These are phyloP conservation scores for Agriopis aurantiaria DNA, from an alignment of 2,888 invertebrate species.

Conservation along the genomic window DNA sequence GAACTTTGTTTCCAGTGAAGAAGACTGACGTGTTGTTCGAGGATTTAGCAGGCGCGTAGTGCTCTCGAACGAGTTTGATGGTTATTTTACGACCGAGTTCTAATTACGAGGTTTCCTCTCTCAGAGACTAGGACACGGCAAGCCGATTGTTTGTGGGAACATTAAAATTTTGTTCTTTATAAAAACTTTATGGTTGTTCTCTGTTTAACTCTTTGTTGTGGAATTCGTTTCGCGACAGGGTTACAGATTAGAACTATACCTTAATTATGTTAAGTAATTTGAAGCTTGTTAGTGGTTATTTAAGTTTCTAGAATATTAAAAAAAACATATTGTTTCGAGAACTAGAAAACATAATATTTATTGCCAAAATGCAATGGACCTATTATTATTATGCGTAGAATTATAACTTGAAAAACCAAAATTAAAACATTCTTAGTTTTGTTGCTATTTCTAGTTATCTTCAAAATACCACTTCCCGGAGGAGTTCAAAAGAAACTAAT, in stretches of 20 bases:
- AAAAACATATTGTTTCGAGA: too few species aligned
- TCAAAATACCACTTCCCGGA: too few species aligned
- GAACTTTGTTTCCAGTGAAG: constrained; percentile 42
- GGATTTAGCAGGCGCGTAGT: constrained; percentile 68
- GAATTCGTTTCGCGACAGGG: constrained; percentile 62
- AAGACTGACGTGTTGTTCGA: constrained; percentile 39
- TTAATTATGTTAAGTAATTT: constrained; percentile 42
- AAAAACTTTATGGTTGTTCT: constrained; percentile 72
- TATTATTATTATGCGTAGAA: too few species aligned
- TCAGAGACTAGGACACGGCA: constrained; percentile 69
- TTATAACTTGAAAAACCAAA: neutral
- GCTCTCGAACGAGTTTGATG: constrained; percentile 79
- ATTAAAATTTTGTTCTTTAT: constrained; percentile 66
- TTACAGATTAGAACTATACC: constrained; percentile 43
- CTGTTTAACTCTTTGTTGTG: constrained; percentile 75
- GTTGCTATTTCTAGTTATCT: too few species aligned
- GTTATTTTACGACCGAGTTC: constrained; percentile 81
- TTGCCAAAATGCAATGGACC: too few species aligned
- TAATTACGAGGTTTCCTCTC: constrained; percentile 82
- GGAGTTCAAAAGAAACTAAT: too few species aligned
- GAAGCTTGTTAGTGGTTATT: constrained; percentile 14
- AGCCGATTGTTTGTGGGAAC: constrained; percentile 70
- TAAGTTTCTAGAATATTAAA: neutral
- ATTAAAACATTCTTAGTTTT: neutral
- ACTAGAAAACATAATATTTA: too few species aligned